Evolutionary conservation across 2,113 vertebrate species (phyloP), one percentile per base, ranked within the genome.

Genomic region (Fregata magnificens): DNA sequence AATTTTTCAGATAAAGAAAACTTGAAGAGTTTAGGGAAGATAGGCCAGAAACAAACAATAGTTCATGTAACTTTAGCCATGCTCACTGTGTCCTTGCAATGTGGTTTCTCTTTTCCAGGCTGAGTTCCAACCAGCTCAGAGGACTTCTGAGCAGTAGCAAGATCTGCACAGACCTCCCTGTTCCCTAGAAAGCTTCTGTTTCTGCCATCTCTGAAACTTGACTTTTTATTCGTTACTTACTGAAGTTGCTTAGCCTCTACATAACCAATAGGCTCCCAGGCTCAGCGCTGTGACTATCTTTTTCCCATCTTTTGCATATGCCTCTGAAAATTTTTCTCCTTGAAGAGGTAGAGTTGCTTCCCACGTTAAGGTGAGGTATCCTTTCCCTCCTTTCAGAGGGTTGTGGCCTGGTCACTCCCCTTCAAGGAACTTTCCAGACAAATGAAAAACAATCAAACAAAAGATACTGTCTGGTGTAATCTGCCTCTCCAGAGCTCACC

Each of bases 71-170:
- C 5, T 38, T 14, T 50, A 72, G 29, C 4, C 6, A 20, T 34
- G 4, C 2, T 15, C 19, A 21, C 15, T 19, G 4, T 40, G 5
- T 38, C 61, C 22, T 79, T 63, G 32, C 19, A 49, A 29, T n/a
- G 13, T 29, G 18, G 0, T 73, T 89, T 86, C 22, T 69, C 6
- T 89, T 93, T 81, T 83, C 29, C 26, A 14, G 17, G 34, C 21
- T 62, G 58, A n/a, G 21, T 67, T 82, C 19, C 7, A 63, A 52
- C 19, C 10, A 63, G 2, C 7, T 83, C 32, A n/a, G 47, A 52
- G 36, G 16, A 52, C 0, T 0, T n/a, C 16, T 53, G 36, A 78
- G 31, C 20, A 26, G 12, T 34, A 1, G 0, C 16, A 87, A 62
- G 45, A 9, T 71, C 50, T 85, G 28, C 18, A 56, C 13, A 73